A percentile compares a stretch with the other conserved stretches of the same genome.
Conservation (phyloP, 1,140 invertebrate species). For the Halyomorpha halys region DNA sequence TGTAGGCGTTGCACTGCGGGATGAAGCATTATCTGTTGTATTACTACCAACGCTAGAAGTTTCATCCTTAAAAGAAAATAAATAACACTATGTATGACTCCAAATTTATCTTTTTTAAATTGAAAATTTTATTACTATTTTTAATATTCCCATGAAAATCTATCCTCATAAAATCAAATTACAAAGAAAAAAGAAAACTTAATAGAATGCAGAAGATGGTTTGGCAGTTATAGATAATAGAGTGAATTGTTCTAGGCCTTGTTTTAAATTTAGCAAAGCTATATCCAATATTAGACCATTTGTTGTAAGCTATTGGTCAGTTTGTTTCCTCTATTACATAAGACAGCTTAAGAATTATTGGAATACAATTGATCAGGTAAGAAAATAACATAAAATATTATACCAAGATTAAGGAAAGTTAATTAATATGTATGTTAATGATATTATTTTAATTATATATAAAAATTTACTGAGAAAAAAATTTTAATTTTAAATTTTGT, state of each 20-base stretch:
- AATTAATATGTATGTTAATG: no score
- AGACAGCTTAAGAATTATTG: not conserved
- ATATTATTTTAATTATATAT: no score
- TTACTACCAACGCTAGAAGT: slow-evolving; percentile 60
- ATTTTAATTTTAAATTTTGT: not conserved
- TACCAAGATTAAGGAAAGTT: no score
- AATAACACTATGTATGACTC: not conserved
- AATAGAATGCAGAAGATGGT: no score
- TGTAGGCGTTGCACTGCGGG: slow-evolving; percentile 77
- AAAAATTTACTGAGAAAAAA: not conserved
- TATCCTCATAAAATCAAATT: no score
- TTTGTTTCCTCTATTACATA: not conserved
- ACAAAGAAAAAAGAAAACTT: no score
- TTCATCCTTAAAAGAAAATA: slow-evolving; percentile 40
- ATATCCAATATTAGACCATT: slow-evolving; percentile 9
- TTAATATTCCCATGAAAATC: no score
- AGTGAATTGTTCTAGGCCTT: not conserved
- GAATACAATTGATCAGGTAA: no score
- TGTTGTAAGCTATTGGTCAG: slow-evolving; percentile 1
- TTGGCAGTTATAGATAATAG: not conserved
- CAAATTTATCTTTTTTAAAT: no score
- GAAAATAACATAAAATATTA: no score
- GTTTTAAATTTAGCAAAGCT: slow-evolving; percentile 1
- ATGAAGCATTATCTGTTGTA: slow-evolving; percentile 64
- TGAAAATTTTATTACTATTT: no score